phyloP scores from a whole-genome alignment of 2,888 invertebrate species.

The Drosophila vallismaia region DNA sequence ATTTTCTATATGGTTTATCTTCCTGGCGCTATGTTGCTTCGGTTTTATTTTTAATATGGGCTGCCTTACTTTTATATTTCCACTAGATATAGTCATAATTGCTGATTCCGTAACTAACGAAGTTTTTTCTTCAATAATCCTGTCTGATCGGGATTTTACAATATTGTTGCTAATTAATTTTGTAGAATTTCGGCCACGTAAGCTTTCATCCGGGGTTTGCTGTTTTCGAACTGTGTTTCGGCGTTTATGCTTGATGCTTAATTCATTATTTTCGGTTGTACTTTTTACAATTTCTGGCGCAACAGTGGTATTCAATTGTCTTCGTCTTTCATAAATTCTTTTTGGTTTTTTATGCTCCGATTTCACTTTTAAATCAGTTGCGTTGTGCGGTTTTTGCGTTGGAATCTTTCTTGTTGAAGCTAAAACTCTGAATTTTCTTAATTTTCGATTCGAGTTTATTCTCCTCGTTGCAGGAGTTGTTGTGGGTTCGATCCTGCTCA shows the following conservation, averaged over 20 bases:
- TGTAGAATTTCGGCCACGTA: constrained; percentile 18
- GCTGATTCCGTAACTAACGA: constrained; percentile 54
- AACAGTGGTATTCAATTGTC: constrained; percentile 13
- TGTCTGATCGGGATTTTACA: constrained; percentile 12
- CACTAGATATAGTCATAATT: constrained; percentile 63
- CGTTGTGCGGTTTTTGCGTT: constrained; percentile 7
- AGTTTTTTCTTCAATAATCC: constrained; percentile 29
- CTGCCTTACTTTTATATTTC: constrained; percentile 42
- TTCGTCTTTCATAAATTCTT: constrained; percentile 32
- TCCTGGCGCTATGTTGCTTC: constrained; percentile 8
- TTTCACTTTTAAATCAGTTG: constrained; percentile 6
- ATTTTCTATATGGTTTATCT: constrained; percentile 17
- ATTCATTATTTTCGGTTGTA: not conserved
- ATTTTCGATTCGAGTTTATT: constrained; percentile 18
- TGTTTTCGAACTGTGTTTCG: constrained; percentile 17
- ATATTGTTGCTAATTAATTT: constrained; percentile 4
- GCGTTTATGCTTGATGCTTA: constrained; percentile 23
- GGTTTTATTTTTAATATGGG: constrained; percentile 31
- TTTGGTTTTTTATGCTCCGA: constrained; percentile 32
- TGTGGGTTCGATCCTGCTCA: not conserved
- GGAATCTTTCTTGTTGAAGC: constrained; percentile 35
- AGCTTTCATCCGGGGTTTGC: not conserved
- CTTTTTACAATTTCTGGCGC: constrained; percentile 11
- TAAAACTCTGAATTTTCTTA: constrained; percentile 27
- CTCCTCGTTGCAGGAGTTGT: constrained; percentile 5